phyloP scores from a whole-genome alignment of 2,113 vertebrate species.

The Colinus virginianus region DNA sequence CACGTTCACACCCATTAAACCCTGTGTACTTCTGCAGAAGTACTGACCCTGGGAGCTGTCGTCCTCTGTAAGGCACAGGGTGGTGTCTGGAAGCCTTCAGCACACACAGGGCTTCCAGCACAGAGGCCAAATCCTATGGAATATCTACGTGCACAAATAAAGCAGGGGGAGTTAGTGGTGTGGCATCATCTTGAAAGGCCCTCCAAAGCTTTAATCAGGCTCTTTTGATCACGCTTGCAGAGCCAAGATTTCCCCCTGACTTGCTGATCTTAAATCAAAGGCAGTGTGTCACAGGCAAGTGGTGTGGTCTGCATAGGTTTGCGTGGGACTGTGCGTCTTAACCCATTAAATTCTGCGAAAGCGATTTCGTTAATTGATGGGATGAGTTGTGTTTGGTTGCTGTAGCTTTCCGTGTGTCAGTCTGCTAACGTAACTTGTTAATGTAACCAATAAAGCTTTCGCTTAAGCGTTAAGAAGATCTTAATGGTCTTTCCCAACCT shows the following conservation, averaged over 20 bases:
- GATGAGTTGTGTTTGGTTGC: neutral
- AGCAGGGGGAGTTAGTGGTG: rapidly evolving
- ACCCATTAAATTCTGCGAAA: neutral
- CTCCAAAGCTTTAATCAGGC: neutral
- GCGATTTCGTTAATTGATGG: too few relatives aligned
- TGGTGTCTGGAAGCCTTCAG: neutral
- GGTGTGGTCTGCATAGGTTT: neutral
- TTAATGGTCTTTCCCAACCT: too few relatives aligned
- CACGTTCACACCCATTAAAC: neutral
- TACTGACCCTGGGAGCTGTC: neutral
- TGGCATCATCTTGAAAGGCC: neutral
- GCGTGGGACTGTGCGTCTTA: neutral
- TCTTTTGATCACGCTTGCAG: conserved; percentile 57
- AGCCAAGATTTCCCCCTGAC: neutral
- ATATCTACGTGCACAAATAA: neutral
- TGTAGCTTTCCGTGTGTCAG: neutral
- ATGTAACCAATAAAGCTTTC: neutral
- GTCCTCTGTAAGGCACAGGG: neutral
- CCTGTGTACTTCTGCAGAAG: neutral
- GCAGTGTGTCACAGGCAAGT: neutral
- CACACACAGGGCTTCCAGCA: neutral
- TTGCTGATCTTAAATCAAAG: too few relatives aligned
- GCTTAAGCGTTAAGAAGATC: neutral
- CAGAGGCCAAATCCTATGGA: neutral
- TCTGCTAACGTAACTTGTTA: neutral